Percentiles rank a stretch among this genome's conserved stretches.
Evolutionary conservation across 2,113 vertebrate species (phyloP).

Genomic region (Colossoma macropomum): DNA sequence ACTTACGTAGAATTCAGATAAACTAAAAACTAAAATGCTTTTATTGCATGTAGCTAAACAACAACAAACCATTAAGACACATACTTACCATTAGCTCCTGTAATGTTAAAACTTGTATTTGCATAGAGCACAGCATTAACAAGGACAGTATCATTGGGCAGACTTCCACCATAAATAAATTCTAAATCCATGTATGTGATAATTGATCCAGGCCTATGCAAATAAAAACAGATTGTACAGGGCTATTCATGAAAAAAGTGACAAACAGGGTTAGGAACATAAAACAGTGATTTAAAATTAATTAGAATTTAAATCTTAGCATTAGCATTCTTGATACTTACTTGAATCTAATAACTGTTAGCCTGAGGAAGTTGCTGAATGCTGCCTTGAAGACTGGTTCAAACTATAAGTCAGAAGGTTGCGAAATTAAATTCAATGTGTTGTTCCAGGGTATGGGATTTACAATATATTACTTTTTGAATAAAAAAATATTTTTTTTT

Average conservation of each 20-base stretch:
- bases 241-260: too few relatives aligned
- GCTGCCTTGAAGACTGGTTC: neutral
- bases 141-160: neutral
- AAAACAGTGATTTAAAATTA: too few relatives aligned
- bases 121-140: neutral
- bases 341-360: neutral
- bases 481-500: too few relatives aligned
- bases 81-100: neutral
- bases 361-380: neutral
- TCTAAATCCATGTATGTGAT: neutral
- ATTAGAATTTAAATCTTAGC: too few relatives aligned
- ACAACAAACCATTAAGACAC: too few relatives aligned
- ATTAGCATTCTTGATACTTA: neutral
- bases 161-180: neutral
- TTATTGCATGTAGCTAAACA: too few relatives aligned
- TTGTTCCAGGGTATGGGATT: too few relatives aligned
- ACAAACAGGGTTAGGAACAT: too few relatives aligned
- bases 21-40: too few relatives aligned
- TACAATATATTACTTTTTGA: too few relatives aligned
- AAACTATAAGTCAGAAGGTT: slow-evolving; percentile 25
- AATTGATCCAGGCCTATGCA: neutral
- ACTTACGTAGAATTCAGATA: too few relatives aligned
- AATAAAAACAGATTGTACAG: too few relatives aligned
- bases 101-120: neutral
- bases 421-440: neutral